These are phyloP conservation scores for Paelopatides confundens DNA, from an alignment of 53 echinoderm and acorn worm species.

Conservation along the genomic window DNA sequence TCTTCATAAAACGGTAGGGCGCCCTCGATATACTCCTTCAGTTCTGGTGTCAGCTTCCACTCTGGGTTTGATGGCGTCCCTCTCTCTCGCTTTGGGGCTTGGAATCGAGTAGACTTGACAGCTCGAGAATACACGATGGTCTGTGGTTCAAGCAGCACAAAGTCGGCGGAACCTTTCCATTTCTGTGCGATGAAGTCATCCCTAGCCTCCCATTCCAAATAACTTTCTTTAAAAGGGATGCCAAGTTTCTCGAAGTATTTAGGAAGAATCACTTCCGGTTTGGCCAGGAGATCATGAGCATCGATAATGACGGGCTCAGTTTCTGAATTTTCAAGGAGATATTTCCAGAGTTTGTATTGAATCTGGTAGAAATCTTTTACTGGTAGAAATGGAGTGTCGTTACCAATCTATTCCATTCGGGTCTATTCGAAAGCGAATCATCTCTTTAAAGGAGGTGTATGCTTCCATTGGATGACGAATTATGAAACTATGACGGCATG, in stretches of 20 bases:
- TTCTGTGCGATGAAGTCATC: background rate
- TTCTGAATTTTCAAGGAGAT: background rate
- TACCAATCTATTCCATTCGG: background rate
- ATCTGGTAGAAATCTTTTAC: background rate
- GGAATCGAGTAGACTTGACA: background rate
- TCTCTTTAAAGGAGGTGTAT: background rate
- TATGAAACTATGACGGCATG: background rate
- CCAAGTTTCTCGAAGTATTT: background rate
- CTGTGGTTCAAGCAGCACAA: background rate
- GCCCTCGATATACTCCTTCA: background rate
- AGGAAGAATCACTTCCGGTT: background rate
- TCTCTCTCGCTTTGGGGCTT: background rate
- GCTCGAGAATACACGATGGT: background rate
- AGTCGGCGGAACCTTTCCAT: background rate
- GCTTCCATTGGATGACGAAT: constrained; percentile 14
- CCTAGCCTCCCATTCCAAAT: background rate
- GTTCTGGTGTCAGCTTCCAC: background rate
- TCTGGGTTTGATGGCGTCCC: background rate
- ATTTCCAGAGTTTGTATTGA: background rate
- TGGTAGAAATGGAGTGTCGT: background rate
- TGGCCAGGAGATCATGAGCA: background rate
- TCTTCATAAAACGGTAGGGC: background rate
- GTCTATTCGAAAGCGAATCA: background rate
- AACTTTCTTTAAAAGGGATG: background rate
- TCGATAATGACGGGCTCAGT: background rate